Evolutionary conservation across 1,140 invertebrate species (phyloP).

Genomic region (Papilio machaon): DNA sequence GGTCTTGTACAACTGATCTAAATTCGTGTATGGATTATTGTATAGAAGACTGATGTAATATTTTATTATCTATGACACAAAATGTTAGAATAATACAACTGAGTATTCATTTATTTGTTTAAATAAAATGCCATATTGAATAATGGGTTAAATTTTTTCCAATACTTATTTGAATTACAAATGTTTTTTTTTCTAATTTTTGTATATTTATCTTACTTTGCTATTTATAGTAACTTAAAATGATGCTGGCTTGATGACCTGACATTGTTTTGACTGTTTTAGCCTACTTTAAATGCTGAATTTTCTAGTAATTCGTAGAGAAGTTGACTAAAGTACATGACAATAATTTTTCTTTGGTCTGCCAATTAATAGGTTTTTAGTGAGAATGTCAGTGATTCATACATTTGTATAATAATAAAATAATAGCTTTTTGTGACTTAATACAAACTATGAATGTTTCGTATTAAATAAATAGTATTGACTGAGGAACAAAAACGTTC

Average conservation of each 20-base stretch:
- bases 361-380: no score
- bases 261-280: no score
- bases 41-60: neutral
- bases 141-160: neutral
- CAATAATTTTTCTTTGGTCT: no score
- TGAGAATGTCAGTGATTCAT: no score
- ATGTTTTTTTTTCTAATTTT: neutral
- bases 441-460: neutral
- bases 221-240: no score
- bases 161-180: neutral
- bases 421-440: neutral
- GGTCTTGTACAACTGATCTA: neutral
- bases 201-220: no score
- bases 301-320: no score
- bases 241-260: no score
- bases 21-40: neutral
- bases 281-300: no score
- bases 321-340: no score
- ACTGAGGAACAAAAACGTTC: slow-evolving; percentile 4
- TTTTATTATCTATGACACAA: neutral
- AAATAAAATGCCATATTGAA: neutral
- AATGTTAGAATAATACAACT: neutral
- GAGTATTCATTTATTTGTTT: neutral
- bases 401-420: no score
- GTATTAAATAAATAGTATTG: slow-evolving; percentile 14